A percentile compares a stretch with the other conserved stretches of the same genome.
phyloP scores from a whole-genome alignment of 2,113 vertebrate genomes.

The Equus quagga region DNA sequence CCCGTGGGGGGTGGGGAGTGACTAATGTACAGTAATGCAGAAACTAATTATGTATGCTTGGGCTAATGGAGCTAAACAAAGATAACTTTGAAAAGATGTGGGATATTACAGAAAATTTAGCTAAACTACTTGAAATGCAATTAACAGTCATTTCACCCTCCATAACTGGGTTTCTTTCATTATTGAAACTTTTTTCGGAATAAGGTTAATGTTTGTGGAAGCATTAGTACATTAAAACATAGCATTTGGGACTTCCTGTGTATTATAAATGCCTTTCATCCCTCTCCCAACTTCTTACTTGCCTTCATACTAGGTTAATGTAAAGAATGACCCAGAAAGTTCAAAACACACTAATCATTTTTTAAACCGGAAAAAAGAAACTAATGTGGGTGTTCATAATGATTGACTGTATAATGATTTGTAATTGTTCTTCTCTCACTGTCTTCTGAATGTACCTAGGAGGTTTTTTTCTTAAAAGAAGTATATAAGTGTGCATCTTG shows the following conservation, averaged over 20 bases:
- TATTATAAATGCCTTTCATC: slow-evolving; percentile 70
- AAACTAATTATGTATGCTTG: slow-evolving; percentile 77
- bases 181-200: slow-evolving; percentile 75
- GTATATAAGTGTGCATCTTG: neutral
- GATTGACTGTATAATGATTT: neutral
- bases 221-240: slow-evolving; percentile 57
- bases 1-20: neutral
- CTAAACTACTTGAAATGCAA: slow-evolving; percentile 81
- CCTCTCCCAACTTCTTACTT: neutral
- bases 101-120: slow-evolving; percentile 69
- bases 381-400: neutral
- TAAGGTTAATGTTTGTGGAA: slow-evolving; percentile 81
- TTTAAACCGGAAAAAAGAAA: neutral
- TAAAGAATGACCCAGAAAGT: slow-evolving; percentile 15
- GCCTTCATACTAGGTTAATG: neutral
- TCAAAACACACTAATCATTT: neutral
- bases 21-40: slow-evolving; percentile 60
- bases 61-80: slow-evolving; percentile 79
- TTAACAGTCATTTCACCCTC: slow-evolving; percentile 76
- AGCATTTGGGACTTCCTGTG: slow-evolving; percentile 44
- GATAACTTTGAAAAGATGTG: slow-evolving; percentile 75
- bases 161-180: slow-evolving; percentile 72
- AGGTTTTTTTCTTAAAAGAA: neutral
- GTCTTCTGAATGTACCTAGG: neutral
- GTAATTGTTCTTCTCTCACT: neutral